Conservation (phyloP, 2,888 invertebrate species). For the Chymomyza caudatula region DNA sequence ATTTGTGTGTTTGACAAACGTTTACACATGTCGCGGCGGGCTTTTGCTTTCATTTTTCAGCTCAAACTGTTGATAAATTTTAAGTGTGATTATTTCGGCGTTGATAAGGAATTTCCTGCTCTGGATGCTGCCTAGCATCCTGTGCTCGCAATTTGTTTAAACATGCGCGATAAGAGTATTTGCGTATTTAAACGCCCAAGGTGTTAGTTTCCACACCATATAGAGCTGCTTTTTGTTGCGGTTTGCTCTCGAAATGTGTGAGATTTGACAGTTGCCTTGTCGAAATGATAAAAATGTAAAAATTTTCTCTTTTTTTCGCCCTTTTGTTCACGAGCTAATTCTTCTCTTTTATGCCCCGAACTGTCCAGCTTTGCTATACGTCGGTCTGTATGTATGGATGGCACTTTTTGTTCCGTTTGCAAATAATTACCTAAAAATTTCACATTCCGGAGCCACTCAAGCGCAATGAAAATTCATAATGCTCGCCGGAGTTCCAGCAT, state of each 20-base stretch:
- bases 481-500: conserved; percentile 1
- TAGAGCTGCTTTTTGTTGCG: conserved; percentile 39
- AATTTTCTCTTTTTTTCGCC: conserved; percentile 34
- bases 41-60: conserved; percentile 39
- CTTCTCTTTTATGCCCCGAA: conserved; percentile 56
- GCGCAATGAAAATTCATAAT: conserved; percentile 68
- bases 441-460: conserved; percentile 45
- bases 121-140: conserved; percentile 21
- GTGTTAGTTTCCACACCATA: conserved; percentile 58
- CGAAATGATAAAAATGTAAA: conserved; percentile 61
- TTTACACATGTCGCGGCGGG: conserved; percentile 40
- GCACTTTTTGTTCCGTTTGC: conserved; percentile 34
- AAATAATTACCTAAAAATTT: conserved; percentile 63
- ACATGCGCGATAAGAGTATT: conserved; percentile 46
- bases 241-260: conserved; percentile 47
- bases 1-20: conserved; percentile 9
- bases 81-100: conserved; percentile 50
- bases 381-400: not conserved
- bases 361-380: conserved; percentile 48
- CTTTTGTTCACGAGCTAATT: conserved; percentile 25
- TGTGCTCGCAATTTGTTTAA: conserved; percentile 33
- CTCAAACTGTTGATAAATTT: conserved; percentile 34
- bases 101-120: conserved; percentile 55
- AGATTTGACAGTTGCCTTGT: conserved; percentile 61
- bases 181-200: conserved; percentile 45